Evolutionary conservation across 2,113 vertebrate genomes (phyloP).

Genomic region (Tympanuchus pallidicinctus): DNA sequence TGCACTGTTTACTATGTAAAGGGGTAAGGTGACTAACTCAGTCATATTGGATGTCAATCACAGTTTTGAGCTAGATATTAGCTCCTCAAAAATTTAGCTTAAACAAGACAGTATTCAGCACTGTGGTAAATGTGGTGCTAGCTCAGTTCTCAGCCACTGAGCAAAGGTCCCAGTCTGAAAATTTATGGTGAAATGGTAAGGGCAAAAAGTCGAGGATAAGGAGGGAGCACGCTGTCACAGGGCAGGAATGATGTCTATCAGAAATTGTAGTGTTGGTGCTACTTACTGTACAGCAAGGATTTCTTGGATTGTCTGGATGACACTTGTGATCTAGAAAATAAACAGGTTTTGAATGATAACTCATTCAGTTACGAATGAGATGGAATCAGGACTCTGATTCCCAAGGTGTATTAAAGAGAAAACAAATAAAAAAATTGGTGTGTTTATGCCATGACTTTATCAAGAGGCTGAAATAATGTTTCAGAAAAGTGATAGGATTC

Average conservation of each 20-base stretch:
- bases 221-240: no score
- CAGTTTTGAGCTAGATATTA: no score
- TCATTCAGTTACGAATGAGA: background rate
- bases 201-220: no score
- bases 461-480: background rate
- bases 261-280: background rate
- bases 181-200: no score
- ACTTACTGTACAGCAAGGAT: accelerated
- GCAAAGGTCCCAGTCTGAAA: no score
- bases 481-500: background rate
- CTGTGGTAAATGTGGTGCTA: no score
- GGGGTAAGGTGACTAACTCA: no score
- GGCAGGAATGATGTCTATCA: background rate
- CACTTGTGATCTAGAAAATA: background rate
- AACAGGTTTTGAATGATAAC: background rate
- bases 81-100: no score
- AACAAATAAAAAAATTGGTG: background rate
- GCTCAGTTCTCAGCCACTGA: no score
- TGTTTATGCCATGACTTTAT: background rate
- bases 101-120: no score
- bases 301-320: background rate
- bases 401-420: background rate
- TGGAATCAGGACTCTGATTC: background rate
- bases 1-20: no score
- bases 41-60: no score